phyloP scores from a whole-genome alignment of 2,113 vertebrate genomes.

The Perognathus longimembris region DNA sequence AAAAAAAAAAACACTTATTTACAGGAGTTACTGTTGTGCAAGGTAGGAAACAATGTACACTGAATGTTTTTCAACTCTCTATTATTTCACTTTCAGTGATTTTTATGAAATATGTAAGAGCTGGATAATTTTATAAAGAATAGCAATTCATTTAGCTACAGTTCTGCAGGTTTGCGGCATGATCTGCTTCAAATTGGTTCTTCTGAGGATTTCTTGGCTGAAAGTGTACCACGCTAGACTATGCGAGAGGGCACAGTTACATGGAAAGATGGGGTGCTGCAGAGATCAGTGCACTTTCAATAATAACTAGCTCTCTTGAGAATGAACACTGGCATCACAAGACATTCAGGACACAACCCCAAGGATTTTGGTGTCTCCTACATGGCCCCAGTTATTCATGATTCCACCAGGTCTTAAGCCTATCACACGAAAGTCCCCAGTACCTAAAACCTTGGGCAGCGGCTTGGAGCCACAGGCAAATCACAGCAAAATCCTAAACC shows the following conservation, averaged over 20 bases:
- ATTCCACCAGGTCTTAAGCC: neutral
- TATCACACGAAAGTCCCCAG: neutral
- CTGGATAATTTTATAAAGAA: neutral
- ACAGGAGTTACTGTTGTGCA: neutral
- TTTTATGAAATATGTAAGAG: neutral
- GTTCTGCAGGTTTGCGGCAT: neutral
- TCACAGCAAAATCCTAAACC: neutral
- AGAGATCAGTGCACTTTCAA: neutral
- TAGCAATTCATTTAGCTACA: neutral
- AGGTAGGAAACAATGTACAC: neutral
- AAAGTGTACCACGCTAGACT: no score
- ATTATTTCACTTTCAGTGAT: neutral
- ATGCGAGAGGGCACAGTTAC: no score
- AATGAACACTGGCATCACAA: no score
- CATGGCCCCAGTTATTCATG: neutral
- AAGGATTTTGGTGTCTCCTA: no score
- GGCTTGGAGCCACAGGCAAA: rapidly evolving
- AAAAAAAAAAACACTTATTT: no score
- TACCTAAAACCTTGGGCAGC: neutral
- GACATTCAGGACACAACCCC: neutral
- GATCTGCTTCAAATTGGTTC: neutral
- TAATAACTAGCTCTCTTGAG: neutral
- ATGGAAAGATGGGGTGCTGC: neutral
- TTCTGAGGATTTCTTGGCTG: rapidly evolving
- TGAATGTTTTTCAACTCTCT: neutral